Percentiles rank a stretch among this genome's conserved stretches.
Conservation (phyloP, 2,797 vertebrate species). For the Microchirus variegatus region DNA sequence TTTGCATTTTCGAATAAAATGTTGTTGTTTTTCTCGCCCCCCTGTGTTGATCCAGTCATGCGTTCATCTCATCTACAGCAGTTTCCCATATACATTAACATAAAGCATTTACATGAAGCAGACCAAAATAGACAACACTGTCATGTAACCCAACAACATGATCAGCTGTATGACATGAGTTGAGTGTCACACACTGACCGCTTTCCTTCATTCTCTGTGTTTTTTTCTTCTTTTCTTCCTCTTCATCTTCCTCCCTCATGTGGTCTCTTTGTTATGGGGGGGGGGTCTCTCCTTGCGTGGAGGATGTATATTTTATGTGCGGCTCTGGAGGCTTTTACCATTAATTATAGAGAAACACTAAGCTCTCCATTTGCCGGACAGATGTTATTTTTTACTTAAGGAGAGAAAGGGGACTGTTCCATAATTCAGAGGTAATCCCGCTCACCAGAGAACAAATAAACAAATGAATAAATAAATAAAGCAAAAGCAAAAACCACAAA, state of each 20-base stretch:
- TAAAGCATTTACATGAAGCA: too few species aligned
- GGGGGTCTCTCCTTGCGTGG: constrained; percentile 41
- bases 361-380: constrained; percentile 85
- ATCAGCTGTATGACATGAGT: too few species aligned
- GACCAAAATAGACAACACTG: too few species aligned
- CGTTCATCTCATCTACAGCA: too few species aligned
- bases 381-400: constrained; percentile 85
- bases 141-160: too few species aligned
- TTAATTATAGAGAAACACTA: constrained; percentile 86
- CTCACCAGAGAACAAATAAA: constrained; percentile 76
- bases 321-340: constrained; percentile 86
- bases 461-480: constrained; percentile 82
- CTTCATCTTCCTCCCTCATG: constrained; percentile 7
- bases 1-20: too few species aligned
- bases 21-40: too few species aligned
- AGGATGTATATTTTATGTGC: constrained; percentile 84
- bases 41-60: too few species aligned
- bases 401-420: constrained; percentile 81
- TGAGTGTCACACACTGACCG: neutral
- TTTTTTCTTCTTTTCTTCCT: constrained; percentile 15
- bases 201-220: constrained; percentile 23
- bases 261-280: constrained; percentile 66
- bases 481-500: constrained; percentile 70
- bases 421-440: constrained; percentile 83
- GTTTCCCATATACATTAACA: too few species aligned